A percentile compares a stretch with the other conserved stretches of the same genome.
Evolutionary conservation across 2,888 invertebrate species (phyloP).

Genomic region (Cheilosia impressa): DNA sequence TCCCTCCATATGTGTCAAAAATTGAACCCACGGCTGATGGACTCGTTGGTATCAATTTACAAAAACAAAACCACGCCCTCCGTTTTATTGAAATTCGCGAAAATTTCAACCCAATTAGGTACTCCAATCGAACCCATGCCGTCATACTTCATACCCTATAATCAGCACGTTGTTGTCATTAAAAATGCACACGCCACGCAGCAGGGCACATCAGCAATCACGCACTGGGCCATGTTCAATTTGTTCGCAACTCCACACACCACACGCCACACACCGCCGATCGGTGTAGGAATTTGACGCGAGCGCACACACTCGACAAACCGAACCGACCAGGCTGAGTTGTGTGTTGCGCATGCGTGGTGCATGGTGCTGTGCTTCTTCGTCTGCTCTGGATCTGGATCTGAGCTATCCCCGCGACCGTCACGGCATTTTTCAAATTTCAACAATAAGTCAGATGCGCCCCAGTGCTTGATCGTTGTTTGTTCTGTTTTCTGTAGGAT

Average conservation of each 20-base stretch:
- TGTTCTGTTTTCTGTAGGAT: conserved; percentile 4
- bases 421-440: conserved; percentile 60
- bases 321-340: background rate
- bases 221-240: conserved; percentile 58
- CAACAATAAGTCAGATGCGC: conserved; percentile 26
- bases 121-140: background rate
- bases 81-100: too few relatives aligned
- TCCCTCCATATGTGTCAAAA: too few relatives aligned
- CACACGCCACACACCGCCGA: background rate
- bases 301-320: conserved; percentile 27
- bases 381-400: background rate
- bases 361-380: conserved; percentile 8
- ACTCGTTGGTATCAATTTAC: too few relatives aligned
- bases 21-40: too few relatives aligned
- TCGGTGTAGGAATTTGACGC: conserved; percentile 30
- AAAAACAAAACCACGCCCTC: too few relatives aligned
- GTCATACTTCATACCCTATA: conserved; percentile 9
- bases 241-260: conserved; percentile 37
- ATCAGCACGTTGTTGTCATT: conserved; percentile 17
- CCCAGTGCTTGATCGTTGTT: conserved; percentile 34
- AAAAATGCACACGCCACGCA: conserved; percentile 14
- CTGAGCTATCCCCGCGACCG: background rate
- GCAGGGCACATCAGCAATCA: conserved; percentile 18
- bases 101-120: background rate
- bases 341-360: conserved; percentile 43